phyloP scores from a whole-genome alignment of 2,797 vertebrate species.

The Ficedula albicollis region DNA sequence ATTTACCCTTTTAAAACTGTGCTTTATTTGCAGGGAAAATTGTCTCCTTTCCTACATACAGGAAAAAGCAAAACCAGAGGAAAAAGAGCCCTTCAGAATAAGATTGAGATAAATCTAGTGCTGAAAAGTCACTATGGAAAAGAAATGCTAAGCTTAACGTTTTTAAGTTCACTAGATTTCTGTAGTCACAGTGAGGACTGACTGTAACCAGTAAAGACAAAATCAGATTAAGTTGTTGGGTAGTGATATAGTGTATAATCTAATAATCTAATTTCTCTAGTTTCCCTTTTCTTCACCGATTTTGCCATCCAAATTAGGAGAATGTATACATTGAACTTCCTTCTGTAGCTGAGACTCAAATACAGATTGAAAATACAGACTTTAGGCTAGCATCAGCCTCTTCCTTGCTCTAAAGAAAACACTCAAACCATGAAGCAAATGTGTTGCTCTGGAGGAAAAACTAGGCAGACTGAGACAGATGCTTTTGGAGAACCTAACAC shows the following conservation, averaged over 20 bases:
- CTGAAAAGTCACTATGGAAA: background rate
- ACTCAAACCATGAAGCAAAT: background rate
- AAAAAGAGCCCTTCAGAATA: background rate
- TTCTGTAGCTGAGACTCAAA: background rate
- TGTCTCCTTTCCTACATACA: background rate
- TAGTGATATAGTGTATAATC: background rate
- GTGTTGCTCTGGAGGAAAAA: background rate
- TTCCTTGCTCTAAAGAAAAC: background rate
- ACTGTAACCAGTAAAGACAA: background rate
- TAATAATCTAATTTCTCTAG: background rate
- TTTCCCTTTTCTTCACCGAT: background rate
- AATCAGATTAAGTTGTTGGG: constrained; percentile 16
- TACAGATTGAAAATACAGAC: background rate
- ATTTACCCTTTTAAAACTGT: constrained; percentile 22
- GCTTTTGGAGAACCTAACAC: background rate
- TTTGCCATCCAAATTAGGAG: background rate
- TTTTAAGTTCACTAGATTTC: background rate
- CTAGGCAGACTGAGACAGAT: rapidly evolving
- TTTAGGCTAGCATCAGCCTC: background rate
- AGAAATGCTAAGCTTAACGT: background rate
- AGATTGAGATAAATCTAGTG: background rate
- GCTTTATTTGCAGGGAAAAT: constrained; percentile 2
- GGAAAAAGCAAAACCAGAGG: background rate
- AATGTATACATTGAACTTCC: background rate
- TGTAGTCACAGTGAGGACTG: background rate